A percentile compares a stretch with the other conserved stretches of the same genome.
Evolutionary conservation across 2,797 vertebrate genomes (phyloP).

Genomic region (Karalla daura): DNA sequence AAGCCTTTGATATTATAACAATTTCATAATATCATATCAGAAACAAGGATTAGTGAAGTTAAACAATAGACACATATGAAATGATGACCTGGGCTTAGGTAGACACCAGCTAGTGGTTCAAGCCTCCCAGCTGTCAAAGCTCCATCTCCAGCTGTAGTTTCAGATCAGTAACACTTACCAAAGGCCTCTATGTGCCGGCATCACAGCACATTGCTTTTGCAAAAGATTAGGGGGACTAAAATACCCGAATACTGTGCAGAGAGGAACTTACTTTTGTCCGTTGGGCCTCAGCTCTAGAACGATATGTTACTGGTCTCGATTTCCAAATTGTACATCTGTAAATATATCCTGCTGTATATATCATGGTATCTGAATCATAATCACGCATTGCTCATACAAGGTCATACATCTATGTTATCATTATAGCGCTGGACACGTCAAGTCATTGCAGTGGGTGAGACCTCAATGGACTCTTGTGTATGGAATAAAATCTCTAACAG

Average conservation of each 20-base stretch:
- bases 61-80: not conserved
- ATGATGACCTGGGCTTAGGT: not conserved
- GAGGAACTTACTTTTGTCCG: not conserved
- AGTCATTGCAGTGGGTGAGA: not conserved
- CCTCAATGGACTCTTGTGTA: not conserved
- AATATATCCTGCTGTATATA: not conserved
- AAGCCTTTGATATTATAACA: not conserved
- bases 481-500: not conserved
- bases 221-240: not conserved
- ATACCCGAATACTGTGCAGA: not conserved
- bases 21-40: too few species aligned
- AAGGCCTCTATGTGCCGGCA: not conserved
- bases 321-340: not conserved
- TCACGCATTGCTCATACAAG: not conserved
- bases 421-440: not conserved
- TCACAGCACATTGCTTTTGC: not conserved
- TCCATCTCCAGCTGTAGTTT: conserved; percentile 3
- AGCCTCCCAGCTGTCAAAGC: not conserved
- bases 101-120: not conserved
- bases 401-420: not conserved
- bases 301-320: not conserved
- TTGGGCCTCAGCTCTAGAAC: conserved; percentile 9
- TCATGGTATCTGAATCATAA: not conserved
- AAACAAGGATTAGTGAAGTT: not conserved
- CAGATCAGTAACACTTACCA: not conserved